Conservation (phyloP, 2,113 vertebrate species). For the Microcebus murinus region DNA sequence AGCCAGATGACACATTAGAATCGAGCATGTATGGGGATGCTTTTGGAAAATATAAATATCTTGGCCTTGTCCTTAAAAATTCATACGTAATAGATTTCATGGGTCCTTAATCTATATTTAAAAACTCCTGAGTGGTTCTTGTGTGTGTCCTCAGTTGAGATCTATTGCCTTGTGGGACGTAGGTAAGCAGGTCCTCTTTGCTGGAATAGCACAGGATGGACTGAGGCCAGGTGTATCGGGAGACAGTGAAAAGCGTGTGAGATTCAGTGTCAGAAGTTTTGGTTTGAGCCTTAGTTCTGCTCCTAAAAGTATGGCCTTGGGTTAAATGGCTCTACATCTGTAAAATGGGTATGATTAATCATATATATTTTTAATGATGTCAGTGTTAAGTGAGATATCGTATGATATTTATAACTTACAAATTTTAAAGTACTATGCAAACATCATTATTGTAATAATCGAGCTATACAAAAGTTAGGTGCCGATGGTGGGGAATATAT, state of each 20-base stretch:
- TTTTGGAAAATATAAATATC: neutral
- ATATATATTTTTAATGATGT: neutral
- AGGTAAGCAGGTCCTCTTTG: neutral
- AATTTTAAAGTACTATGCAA: conserved; percentile 2
- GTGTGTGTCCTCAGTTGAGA: neutral
- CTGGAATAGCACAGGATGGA: neutral
- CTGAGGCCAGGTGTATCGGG: neutral
- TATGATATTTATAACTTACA: neutral
- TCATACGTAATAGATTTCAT: neutral
- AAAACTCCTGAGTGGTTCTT: neutral
- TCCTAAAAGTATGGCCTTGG: neutral
- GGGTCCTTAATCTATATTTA: neutral
- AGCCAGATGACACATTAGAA: neutral
- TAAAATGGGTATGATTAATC: neutral
- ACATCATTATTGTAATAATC: neutral
- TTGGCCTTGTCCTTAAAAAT: neutral
- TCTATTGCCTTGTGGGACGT: neutral
- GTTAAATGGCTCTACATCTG: neutral
- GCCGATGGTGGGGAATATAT: neutral
- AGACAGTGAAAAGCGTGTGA: neutral
- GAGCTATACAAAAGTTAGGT: neutral
- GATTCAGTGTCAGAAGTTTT: neutral
- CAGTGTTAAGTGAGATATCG: neutral
- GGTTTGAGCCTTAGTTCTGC: neutral
- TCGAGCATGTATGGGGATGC: neutral